phyloP scores from a whole-genome alignment of 1,140 invertebrate species.

The Bilobella aurantiaca region DNA sequence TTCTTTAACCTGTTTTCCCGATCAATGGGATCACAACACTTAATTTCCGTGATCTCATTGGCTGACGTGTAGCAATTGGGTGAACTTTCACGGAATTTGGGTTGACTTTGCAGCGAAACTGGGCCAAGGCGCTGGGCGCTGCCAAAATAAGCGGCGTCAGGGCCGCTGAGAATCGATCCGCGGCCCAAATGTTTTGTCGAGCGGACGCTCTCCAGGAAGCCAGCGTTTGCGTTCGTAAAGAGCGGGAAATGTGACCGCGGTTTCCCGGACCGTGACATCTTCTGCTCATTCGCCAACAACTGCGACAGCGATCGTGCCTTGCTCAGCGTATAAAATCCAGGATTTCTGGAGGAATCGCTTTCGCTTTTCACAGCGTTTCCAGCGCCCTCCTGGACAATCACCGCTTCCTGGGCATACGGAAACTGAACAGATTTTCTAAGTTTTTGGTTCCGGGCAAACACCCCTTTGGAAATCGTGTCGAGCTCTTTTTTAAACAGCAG shows the following conservation, averaged over 20 bases:
- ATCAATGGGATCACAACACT: background rate
- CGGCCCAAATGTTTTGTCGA: background rate
- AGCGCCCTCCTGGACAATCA: background rate
- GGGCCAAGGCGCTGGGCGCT: slow-evolving; percentile 53
- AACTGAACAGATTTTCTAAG: slow-evolving; percentile 33
- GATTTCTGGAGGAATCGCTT: background rate
- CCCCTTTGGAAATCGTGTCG: slow-evolving; percentile 56
- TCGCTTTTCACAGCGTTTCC: background rate
- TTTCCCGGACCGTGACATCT: background rate
- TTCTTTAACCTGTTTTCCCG: slow-evolving; percentile 10
- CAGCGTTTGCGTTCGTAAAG: slow-evolving; percentile 18
- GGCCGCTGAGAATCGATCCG: slow-evolving; percentile 49
- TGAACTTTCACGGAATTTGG: background rate
- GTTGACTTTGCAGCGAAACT: background rate
- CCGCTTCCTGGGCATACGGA: slow-evolving; percentile 19
- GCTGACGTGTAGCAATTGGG: background rate
- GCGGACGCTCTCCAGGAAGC: slow-evolving; percentile 23
- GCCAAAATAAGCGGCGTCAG: slow-evolving; percentile 73
- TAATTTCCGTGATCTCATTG: background rate
- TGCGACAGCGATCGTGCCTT: slow-evolving; percentile 32
- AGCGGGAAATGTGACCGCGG: slow-evolving; percentile 18
- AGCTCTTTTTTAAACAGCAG: slow-evolving; percentile 75
- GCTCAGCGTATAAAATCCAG: slow-evolving; percentile 33
- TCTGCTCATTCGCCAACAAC: slow-evolving; percentile 15
- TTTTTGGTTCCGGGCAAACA: slow-evolving; percentile 32